Conservation (phyloP, 2,113 vertebrate species). For the Alectura lathami region DNA sequence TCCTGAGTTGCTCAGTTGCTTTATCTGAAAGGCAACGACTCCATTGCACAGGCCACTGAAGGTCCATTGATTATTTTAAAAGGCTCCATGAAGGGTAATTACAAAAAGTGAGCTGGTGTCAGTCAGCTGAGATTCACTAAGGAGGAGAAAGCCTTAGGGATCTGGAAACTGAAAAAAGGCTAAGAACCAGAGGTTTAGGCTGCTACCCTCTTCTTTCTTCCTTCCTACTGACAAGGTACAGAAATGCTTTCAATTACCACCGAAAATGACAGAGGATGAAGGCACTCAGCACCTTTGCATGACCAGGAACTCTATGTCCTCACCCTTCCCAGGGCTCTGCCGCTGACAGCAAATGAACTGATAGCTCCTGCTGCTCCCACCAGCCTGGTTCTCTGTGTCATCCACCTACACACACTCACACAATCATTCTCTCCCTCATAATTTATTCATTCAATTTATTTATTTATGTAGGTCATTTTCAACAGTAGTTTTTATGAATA, state of each 20-base stretch:
- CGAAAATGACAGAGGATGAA: neutral
- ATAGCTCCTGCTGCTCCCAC: slow-evolving; percentile 56
- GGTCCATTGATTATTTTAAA: neutral
- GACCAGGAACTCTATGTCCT: slow-evolving; percentile 2
- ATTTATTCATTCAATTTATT: slow-evolving; percentile 66
- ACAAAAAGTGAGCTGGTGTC: neutral
- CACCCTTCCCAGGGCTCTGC: neutral
- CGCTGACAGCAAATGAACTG: slow-evolving; percentile 27
- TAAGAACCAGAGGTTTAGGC: neutral
- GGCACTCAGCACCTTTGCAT: neutral
- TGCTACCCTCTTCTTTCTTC: neutral
- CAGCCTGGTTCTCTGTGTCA: slow-evolving; percentile 29
- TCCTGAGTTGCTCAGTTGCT: neutral
- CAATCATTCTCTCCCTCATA: slow-evolving; percentile 41
- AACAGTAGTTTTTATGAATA: slow-evolving; percentile 54
- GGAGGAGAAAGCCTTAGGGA: neutral
- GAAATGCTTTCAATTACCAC: slow-evolving; percentile 29
- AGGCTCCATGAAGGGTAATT: neutral
- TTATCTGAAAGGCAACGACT: neutral
- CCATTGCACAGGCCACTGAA: neutral
- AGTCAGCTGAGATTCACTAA: neutral
- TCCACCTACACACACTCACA: slow-evolving; percentile 53
- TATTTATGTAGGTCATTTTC: slow-evolving; percentile 70
- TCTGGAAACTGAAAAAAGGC: neutral
- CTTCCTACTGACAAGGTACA: neutral